Evolutionary conservation across 2,113 vertebrate species (phyloP).

Genomic region (Phyllopteryx taeniolatus): DNA sequence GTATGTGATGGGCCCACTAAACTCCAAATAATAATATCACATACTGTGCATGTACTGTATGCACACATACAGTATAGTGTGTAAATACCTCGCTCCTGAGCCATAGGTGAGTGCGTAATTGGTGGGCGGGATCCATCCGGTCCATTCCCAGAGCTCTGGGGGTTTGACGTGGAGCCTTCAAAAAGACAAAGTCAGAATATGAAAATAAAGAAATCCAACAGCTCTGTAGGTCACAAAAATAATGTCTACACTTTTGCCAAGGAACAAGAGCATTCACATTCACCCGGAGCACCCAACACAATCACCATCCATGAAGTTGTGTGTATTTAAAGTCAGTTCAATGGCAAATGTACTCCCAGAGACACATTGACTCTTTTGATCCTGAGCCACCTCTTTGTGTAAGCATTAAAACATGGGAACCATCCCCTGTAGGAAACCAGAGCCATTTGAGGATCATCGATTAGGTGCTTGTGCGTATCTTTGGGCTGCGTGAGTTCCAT

Average conservation of each 20-base stretch:
- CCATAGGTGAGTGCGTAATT: slow-evolving; percentile 89
- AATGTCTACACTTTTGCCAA: background rate
- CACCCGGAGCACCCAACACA: background rate
- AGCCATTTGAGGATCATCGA: slow-evolving; percentile 57
- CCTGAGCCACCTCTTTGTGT: slow-evolving; percentile 32
- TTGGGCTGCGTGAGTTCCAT: slow-evolving; percentile 51
- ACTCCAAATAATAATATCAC: too few species aligned
- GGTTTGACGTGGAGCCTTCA: slow-evolving; percentile 85
- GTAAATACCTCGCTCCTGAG: slow-evolving; percentile 87
- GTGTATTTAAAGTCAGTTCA: slow-evolving; percentile 22
- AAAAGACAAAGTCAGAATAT: slow-evolving; percentile 8
- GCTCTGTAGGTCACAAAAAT: background rate
- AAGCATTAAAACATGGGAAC: slow-evolving; percentile 40
- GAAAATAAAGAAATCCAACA: slow-evolving; percentile 1
- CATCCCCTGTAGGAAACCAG: slow-evolving; percentile 39
- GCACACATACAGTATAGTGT: background rate
- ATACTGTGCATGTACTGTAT: too few species aligned
- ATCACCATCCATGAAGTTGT: slow-evolving; percentile 28
- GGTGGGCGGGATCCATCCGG: slow-evolving; percentile 85
- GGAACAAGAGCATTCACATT: background rate
- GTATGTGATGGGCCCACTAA: too few species aligned
- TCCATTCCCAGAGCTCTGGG: slow-evolving; percentile 85
- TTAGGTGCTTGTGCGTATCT: slow-evolving; percentile 53
- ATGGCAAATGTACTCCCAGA: slow-evolving; percentile 49
- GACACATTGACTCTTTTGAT: slow-evolving; percentile 43